Percentiles rank a stretch among this genome's conserved stretches.
These are phyloP conservation scores for Synodontis membranacea DNA, from an alignment of 2,113 vertebrate species.

Conservation along the genomic window DNA sequence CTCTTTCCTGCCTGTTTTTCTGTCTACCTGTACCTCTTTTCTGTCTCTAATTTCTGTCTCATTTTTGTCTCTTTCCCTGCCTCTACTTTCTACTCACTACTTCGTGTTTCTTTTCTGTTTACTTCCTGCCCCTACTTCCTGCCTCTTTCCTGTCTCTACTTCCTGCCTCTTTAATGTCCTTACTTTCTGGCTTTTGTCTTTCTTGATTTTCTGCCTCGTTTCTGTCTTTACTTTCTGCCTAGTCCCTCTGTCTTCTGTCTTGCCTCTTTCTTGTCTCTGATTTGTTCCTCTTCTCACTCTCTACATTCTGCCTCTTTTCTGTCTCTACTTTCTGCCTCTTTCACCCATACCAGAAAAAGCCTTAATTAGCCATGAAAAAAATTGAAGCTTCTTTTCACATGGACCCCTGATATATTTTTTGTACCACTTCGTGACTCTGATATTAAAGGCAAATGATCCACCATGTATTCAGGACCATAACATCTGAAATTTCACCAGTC, in stretches of 20 bases:
- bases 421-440: neutral
- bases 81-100: neutral
- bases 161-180: neutral
- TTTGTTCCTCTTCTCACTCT: too few species aligned
- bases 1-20: neutral
- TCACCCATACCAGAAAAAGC: neutral
- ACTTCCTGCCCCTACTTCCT: neutral
- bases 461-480: neutral
- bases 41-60: neutral
- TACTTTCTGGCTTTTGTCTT: neutral
- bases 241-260: too few species aligned
- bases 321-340: neutral
- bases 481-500: neutral
- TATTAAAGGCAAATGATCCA: conserved; percentile 17
- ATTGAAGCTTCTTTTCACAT: neutral
- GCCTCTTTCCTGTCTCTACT: neutral
- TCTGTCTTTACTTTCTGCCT: neutral
- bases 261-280: neutral
- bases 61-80: neutral
- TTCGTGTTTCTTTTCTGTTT: neutral
- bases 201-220: neutral
- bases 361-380: neutral
- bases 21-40: neutral
- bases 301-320: neutral
- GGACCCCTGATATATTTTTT: neutral